Evolutionary conservation across 2,113 vertebrate genomes (phyloP), one percentile per base, ranked within the genome.

Genomic region (Ranitomeya variabilis): DNA sequence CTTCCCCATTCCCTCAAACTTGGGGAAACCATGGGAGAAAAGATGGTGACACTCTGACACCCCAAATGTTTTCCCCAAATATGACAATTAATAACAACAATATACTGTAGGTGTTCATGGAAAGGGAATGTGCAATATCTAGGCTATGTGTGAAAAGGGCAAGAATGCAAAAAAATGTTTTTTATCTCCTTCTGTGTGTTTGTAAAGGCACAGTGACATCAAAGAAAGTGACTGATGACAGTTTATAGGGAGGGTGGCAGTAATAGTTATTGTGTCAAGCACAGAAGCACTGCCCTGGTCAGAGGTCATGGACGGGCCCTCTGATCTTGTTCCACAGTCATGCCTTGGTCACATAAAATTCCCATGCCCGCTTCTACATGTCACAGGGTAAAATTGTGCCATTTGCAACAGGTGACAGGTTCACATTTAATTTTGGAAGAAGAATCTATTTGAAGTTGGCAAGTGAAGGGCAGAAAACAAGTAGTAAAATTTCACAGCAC

Each of bases 281-380:
- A 69, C 64, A 87, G 77, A 86, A 76, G 71, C 85, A n/a, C 57
- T 52, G 31, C 37, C 31, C 54, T n/a, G 86, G 86, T 88, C 79
- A 88, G 57, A 88, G 86, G 86, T 81, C 57, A 83, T 13, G 62
- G 66, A 15, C 54, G 52, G 55, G n/a, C 23, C 67, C 69, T 88
- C 86, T 88, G 86, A 88, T 82, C 66, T 88, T 74, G 11, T 69
- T 81, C 86, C 64, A 57, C 67, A 57, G 67, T 74, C 64, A 69
- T 67, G 26, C 37, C 77, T 59, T 71, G 64, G 64, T 77, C 77
- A 71, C 86, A 80, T 87, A 71, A 76, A 88, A 73, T 59, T 74
- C 66, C 19, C 66, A 74, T 21, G 86, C 52, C 52, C 7, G 60
- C 16, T 71, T 37, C 81, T 37, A 52, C 52, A 55, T 55, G 66